phyloP scores from a whole-genome alignment of 2,888 invertebrate species.

The Epistrophe grossulariae region DNA sequence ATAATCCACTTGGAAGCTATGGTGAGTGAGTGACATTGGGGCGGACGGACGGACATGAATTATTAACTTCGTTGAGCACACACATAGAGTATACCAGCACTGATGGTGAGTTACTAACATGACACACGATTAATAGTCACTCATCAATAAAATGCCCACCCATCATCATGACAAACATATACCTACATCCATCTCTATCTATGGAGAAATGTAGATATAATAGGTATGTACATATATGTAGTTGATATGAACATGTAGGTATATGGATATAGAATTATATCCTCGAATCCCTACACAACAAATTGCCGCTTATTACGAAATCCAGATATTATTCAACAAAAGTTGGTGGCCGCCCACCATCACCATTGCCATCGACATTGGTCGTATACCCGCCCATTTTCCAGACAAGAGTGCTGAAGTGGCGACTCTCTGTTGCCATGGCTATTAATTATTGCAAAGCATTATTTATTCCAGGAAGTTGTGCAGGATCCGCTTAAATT shows the following conservation, averaged over 20 bases:
- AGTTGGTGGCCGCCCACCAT: background rate
- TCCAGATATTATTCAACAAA: slow-evolving; percentile 54
- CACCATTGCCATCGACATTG: background rate
- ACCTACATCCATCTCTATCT: background rate
- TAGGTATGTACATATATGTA: background rate
- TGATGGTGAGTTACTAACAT: slow-evolving; percentile 34
- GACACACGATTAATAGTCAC: slow-evolving; percentile 57
- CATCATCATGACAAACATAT: slow-evolving; percentile 1
- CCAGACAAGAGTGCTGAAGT: slow-evolving; percentile 44
- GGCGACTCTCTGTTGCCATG: slow-evolving; percentile 42
- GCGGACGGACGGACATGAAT: slow-evolving; percentile 47
- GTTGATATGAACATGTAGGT: background rate
- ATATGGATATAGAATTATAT: background rate
- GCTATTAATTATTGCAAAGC: slow-evolving; percentile 53
- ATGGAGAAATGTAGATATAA: background rate
- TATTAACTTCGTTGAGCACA: slow-evolving; percentile 46
- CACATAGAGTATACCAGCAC: background rate
- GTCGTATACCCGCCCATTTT: background rate
- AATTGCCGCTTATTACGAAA: slow-evolving; percentile 55
- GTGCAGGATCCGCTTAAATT: slow-evolving; percentile 54
- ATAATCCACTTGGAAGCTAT: slow-evolving; percentile 22
- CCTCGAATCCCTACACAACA: slow-evolving; percentile 39
- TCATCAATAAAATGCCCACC: slow-evolving; percentile 56
- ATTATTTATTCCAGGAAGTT: slow-evolving; percentile 64
- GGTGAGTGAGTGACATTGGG: slow-evolving; percentile 23